Percentiles rank a stretch among this genome's conserved stretches.
These are phyloP conservation scores for Sebastes nivosus DNA, from an alignment of 2,797 vertebrate species.

Conservation along the genomic window DNA sequence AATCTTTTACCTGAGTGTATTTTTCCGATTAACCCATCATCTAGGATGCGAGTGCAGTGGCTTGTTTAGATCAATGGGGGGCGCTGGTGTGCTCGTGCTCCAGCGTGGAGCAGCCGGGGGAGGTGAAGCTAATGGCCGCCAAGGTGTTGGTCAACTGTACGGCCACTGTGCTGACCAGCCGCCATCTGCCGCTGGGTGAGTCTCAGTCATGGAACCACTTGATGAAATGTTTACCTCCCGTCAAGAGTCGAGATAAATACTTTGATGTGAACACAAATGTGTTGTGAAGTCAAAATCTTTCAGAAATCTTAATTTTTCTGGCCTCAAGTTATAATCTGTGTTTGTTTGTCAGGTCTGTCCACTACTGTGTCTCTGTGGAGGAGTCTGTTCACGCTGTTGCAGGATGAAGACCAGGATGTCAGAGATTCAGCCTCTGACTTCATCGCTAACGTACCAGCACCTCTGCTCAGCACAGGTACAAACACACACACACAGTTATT, in stretches of 20 bases:
- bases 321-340: not conserved
- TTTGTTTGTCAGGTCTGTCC: conserved; percentile 78
- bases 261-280: not conserved
- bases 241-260: not conserved
- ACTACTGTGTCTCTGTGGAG: conserved; percentile 89
- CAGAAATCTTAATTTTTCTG: no score
- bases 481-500: conserved; percentile 22
- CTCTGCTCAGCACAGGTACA: conserved; percentile 73
- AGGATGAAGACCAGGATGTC: conserved; percentile 92
- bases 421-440: conserved; percentile 88
- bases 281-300: not conserved
- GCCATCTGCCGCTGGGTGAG: conserved; percentile 87
- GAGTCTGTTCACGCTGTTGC: conserved; percentile 88
- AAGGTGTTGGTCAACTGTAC: conserved; percentile 84
- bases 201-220: not conserved
- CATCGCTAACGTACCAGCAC: conserved; percentile 74
- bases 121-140: conserved; percentile 87
- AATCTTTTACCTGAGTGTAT: not conserved
- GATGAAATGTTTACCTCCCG: not conserved
- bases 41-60: conserved; percentile 55
- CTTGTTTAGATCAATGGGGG: conserved; percentile 84
- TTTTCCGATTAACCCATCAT: not conserved
- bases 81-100: conserved; percentile 85
- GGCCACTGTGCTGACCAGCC: conserved; percentile 79
- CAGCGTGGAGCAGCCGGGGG: conserved; percentile 85